Conservation (phyloP, 2,888 invertebrate genomes). For the Orchesella flavescens region DNA sequence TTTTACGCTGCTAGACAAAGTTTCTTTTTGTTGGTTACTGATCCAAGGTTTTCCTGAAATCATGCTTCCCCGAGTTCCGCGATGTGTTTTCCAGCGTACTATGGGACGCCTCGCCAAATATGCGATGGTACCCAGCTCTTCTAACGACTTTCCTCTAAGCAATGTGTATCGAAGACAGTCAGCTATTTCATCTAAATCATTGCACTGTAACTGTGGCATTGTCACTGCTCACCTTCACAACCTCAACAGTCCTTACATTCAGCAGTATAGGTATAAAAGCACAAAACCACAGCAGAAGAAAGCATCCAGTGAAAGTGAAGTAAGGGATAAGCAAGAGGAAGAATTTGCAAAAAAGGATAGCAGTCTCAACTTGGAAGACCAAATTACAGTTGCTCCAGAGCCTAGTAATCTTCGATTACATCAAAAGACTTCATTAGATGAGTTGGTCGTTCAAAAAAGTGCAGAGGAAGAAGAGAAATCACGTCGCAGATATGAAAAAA, state of each 20-base stretch:
- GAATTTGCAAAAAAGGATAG: not conserved
- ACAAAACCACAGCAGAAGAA: constrained; percentile 28
- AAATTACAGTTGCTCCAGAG: not conserved
- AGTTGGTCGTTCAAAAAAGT: not conserved
- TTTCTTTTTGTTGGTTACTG: constrained; percentile 54
- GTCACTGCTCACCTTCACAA: not conserved
- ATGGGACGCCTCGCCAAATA: constrained; percentile 8
- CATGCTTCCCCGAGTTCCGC: constrained; percentile 47
- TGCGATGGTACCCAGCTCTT: not conserved
- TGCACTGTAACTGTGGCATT: too few relatives aligned
- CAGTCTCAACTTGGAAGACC: not conserved
- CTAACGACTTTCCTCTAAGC: not conserved
- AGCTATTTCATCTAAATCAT: too few relatives aligned
- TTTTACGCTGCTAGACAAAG: constrained; percentile 24
- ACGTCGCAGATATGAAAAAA: constrained; percentile 45
- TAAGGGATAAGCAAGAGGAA: not conserved
- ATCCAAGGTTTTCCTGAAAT: constrained; percentile 41
- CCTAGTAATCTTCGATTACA: not conserved
- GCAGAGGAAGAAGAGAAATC: constrained; percentile 44
- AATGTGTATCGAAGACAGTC: not conserved
- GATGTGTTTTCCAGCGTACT: constrained; percentile 29
- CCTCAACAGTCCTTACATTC: not conserved
- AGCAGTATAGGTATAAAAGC: constrained; percentile 31
- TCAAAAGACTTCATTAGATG: not conserved
- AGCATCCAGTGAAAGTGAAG: not conserved